phyloP scores from a whole-genome alignment of 2,797 vertebrate species.

The Sebastes steindachneri region DNA sequence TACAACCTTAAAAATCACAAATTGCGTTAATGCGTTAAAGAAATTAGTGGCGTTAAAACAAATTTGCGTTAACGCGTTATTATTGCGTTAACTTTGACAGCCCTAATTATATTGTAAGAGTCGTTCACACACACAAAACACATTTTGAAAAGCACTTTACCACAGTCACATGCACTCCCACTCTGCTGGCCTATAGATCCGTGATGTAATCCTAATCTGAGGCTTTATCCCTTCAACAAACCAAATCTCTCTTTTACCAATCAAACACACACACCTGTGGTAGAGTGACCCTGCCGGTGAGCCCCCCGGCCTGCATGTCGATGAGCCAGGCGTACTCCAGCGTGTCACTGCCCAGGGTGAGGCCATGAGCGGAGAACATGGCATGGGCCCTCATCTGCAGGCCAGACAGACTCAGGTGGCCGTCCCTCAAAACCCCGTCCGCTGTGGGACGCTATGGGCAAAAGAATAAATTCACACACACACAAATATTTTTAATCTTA shows the following conservation, averaged over 20 bases:
- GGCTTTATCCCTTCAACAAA: neutral
- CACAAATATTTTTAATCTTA: neutral
- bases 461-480: neutral
- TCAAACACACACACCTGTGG: conserved; percentile 87
- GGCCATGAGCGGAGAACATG: conserved; percentile 96
- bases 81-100: neutral
- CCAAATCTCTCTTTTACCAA: neutral
- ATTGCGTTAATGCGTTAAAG: too few relatives aligned
- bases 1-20: too few relatives aligned
- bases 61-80: too few relatives aligned
- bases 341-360: conserved; percentile 91
- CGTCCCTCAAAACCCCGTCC: conserved; percentile 92
- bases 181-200: neutral
- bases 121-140: neutral
- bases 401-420: conserved; percentile 94
- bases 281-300: conserved; percentile 92
- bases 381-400: conserved; percentile 97
- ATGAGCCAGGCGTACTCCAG: conserved; percentile 98
- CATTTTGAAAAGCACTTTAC: neutral
- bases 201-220: neutral
- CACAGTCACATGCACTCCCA: neutral
- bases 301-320: conserved; percentile 93
- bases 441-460: conserved; percentile 87
- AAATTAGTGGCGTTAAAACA: too few relatives aligned
- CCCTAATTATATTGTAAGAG: too few relatives aligned